Evolutionary conservation across 2,113 vertebrate species (phyloP), one percentile per base, ranked within the genome.

Genomic region (Oreotrochilus melanogaster): DNA sequence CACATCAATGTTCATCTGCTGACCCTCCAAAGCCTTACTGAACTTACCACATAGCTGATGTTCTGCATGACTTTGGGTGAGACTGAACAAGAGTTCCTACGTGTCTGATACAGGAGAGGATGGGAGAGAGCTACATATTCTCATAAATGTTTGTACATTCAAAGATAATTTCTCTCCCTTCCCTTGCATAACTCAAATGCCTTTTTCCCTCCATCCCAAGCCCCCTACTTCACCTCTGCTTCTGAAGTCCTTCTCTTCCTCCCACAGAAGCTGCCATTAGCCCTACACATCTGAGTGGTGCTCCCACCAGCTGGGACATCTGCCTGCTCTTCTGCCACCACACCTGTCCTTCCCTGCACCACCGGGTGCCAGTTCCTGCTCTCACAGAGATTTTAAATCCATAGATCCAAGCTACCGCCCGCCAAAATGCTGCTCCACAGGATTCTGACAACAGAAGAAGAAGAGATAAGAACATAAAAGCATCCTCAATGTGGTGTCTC

Each of bases 391-490:
- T 80, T 93, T 92, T 30, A 73, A 66, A 94, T 50, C 54, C 79
- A 71, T 60, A 78, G 42, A 58, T 14, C 24, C 42, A 74, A 45
- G 43, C 57, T 50, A 54, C 39, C 56, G 12, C 79, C 78, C 31
- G 74, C 67, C 72, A 75, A 93, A 90, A 88, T 88, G 71, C 64
- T 58, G 51, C 79, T 96, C 75, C 19, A 15, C 83, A 56, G 94
- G 92, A 93, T 56, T 83, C 92, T 69, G 56, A 66, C 82, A 88
- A 92, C 82, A 93, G 86, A 93, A 85, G 85, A 90, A 80, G 2
- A 9, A 47, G 54, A 96, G 82, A 70, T 94, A 88, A 83, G 75
- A 92, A 88, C 79, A 94, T 92, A 83, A 95, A 90, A 95, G 92
- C 64, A 96, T 42, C 90, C 86, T 88, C 88, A 69, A 50, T 27